Evolutionary conservation across 2,888 invertebrate species (phyloP), one percentile per base, ranked within the genome.

Genomic region (Volucella inanis): DNA sequence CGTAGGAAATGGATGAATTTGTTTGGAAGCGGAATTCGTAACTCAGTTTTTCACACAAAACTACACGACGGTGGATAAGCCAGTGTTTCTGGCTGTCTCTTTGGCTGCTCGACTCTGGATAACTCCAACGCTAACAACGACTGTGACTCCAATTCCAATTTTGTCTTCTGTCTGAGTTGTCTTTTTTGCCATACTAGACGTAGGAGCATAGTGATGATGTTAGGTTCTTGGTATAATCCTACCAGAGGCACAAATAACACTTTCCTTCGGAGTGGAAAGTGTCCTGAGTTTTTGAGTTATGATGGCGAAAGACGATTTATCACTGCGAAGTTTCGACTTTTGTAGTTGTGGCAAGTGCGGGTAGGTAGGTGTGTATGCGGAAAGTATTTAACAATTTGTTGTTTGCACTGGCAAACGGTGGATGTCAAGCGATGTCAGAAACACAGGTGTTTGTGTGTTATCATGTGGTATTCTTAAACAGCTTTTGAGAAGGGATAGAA

Each of bases 381-480:
- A 49, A 41, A 39, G 39, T 62, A 47, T 83, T 78, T 71, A 75
- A 49, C 64, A 65, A 65, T 75, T 79, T 71, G 78, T 72, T 83
- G 61, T 80, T 79, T 70, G 67, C 41, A 49, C 50, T 70, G 62
- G 65, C 55, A 84, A 79, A 65, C 70, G 75, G 47, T 65, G 64
- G 68, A 74, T 70, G 79, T 83, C 83, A 59, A 79, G 79, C 50
- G 80, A 71, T 76, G 84, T 80, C 84, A 80, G 22, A 84, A 61
- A 45, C 71, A 80, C 64, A 71, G 57, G 54, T 65, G 47, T 47
- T 41, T 74, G 70, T 70, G 79, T 31, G 31, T 6, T 31, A 6
- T 4, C 31, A 31, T 31, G 31, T 31, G 31, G 6, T 31, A 31
- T 31, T 31, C 31, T 31, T 31, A 31, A 31, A 31, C 31, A 6